phyloP scores from a whole-genome alignment of 2,888 invertebrate species.

The Phorcus lineatus region DNA sequence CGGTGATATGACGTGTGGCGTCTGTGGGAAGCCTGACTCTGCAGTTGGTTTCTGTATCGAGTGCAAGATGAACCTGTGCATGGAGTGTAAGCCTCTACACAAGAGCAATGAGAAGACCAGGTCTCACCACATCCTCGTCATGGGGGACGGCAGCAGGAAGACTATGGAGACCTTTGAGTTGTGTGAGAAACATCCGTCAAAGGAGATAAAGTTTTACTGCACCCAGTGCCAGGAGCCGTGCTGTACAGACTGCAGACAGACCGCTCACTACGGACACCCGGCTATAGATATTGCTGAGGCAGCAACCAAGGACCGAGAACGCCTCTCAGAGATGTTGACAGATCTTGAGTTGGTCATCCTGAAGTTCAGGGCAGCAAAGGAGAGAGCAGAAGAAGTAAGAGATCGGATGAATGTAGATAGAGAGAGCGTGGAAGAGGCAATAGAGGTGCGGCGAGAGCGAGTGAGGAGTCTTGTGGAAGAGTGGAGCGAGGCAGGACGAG shows the following conservation, averaged over 20 bases:
- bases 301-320: not conserved
- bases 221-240: not conserved
- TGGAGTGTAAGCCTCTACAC: constrained; percentile 19
- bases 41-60: constrained; percentile 27
- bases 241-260: constrained; percentile 24
- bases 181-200: constrained; percentile 18
- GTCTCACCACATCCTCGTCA: constrained; percentile 26
- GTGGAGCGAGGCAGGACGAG: constrained; percentile 9
- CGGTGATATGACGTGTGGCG: constrained; percentile 16
- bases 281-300: constrained; percentile 26
- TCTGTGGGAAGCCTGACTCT: constrained; percentile 3
- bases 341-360: not conserved
- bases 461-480: constrained; percentile 8
- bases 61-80: constrained; percentile 26
- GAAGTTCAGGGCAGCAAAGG: constrained; percentile 5
- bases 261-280: constrained; percentile 17
- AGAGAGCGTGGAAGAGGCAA: not conserved
- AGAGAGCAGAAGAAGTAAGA: constrained; percentile 4
- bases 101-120: constrained; percentile 2
- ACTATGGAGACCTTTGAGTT: constrained; percentile 1
- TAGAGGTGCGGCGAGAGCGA: not conserved
- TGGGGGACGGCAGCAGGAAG: constrained; percentile 16
- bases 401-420: constrained; percentile 10
- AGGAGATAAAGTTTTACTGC: constrained; percentile 28
- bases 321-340: not conserved